Evolutionary conservation across 2,797 vertebrate species (phyloP).

Genomic region (Lacerta agilis): DNA sequence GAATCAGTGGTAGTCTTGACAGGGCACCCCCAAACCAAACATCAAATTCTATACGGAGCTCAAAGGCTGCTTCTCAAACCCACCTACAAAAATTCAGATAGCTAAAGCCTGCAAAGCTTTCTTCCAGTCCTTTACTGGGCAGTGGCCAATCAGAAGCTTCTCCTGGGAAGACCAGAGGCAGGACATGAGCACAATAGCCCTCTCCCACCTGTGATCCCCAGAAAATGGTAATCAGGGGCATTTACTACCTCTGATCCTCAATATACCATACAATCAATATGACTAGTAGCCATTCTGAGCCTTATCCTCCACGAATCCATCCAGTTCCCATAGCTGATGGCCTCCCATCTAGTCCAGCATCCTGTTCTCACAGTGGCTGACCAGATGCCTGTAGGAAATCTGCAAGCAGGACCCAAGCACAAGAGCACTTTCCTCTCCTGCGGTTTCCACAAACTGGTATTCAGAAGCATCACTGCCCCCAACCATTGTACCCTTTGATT

Average conservation of each 20-base stretch:
- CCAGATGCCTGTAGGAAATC: no score
- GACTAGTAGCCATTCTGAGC: neutral
- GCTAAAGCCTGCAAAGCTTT: neutral
- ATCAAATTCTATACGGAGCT: no score
- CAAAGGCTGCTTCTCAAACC: neutral
- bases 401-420: no score
- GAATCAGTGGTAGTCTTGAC: no score
- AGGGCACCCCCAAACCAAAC: neutral
- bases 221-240: neutral
- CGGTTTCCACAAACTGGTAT: no score
- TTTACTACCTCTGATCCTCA: neutral
- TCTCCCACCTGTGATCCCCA: neutral
- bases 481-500: no score
- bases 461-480: no score
- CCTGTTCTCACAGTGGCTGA: no score
- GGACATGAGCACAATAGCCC: neutral
- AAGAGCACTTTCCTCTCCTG: no score
- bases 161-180: neutral
- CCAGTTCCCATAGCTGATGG: neutral
- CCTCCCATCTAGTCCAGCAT: no score
- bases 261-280: neutral
- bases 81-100: neutral
- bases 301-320: neutral
- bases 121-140: neutral
- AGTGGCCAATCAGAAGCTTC: neutral